A percentile compares a stretch with the other conserved stretches of the same genome.
Conservation (phyloP, 2,113 vertebrate genomes). For the Tachuris rubrigastra region DNA sequence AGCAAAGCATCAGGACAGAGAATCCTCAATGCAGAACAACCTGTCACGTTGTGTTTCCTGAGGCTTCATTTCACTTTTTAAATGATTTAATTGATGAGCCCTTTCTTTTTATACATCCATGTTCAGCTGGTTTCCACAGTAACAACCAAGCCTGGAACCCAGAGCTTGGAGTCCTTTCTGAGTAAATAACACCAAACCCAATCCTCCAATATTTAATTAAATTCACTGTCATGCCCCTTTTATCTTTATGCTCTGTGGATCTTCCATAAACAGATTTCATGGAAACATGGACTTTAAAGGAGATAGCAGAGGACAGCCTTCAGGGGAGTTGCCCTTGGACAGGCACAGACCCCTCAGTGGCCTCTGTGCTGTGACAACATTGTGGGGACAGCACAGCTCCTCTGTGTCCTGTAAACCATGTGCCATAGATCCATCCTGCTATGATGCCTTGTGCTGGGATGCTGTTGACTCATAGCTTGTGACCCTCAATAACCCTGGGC, state of each 20-base stretch:
- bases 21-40: neutral
- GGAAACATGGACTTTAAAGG: neutral
- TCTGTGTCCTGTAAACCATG: accelerated
- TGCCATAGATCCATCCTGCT: accelerated
- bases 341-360: accelerated
- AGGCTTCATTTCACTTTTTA: constrained; percentile 41
- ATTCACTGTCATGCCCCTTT: neutral
- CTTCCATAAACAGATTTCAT: neutral
- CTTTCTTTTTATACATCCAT: constrained; percentile 39
- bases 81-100: constrained; percentile 64
- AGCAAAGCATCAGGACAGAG: neutral
- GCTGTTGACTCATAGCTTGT: accelerated
- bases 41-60: constrained; percentile 9
- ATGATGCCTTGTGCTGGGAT: accelerated
- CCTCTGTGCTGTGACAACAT: accelerated
- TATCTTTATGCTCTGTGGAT: neutral
- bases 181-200: constrained; percentile 55
- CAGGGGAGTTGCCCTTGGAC: neutral
- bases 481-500: accelerated
- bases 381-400: neutral
- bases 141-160: constrained; percentile 61
- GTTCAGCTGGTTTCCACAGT: constrained; percentile 69
- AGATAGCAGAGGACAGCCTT: neutral
- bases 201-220: constrained; percentile 14
- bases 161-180: constrained; percentile 10